Conservation (phyloP, 2,113 vertebrate species). For the Trochalopteron elliotii region DNA sequence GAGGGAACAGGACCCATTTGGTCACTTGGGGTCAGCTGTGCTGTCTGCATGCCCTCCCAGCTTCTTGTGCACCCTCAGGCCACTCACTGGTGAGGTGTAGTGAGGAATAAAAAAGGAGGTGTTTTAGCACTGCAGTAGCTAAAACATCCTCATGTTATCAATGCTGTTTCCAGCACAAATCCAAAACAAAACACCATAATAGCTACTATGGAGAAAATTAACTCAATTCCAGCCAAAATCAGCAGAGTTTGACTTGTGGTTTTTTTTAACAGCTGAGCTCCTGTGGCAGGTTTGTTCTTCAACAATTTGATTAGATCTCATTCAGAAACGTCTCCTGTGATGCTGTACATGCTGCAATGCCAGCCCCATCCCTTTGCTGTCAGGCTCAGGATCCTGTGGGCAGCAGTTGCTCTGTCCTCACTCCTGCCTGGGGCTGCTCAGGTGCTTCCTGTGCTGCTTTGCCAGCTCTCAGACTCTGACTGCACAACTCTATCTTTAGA, state of each 20-base stretch:
- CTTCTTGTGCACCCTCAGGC: not conserved
- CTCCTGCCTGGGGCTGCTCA: not conserved
- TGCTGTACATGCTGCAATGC: too few species aligned
- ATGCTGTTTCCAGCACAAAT: not conserved
- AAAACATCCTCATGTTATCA: not conserved
- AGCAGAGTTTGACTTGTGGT: not conserved
- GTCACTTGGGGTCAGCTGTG: not conserved
- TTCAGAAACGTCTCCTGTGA: rapidly evolving
- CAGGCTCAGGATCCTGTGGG: not conserved
- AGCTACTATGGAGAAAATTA: not conserved
- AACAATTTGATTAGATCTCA: not conserved
- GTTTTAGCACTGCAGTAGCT: not conserved
- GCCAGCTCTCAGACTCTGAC: not conserved
- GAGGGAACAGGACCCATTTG: not conserved
- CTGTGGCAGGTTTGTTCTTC: not conserved
- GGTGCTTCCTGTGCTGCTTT: not conserved
- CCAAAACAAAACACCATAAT: not conserved
- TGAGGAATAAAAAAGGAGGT: not conserved
- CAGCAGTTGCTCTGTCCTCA: rapidly evolving
- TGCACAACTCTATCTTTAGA: not conserved
- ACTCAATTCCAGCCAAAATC: not conserved
- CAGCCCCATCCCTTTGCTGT: not conserved
- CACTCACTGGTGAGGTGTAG: not conserved
- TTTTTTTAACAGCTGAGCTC: not conserved
- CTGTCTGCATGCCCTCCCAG: not conserved